These are phyloP conservation scores for Scolopax bukidnonensis DNA, from an alignment of 2,797 vertebrate species.

Conservation along the genomic window DNA sequence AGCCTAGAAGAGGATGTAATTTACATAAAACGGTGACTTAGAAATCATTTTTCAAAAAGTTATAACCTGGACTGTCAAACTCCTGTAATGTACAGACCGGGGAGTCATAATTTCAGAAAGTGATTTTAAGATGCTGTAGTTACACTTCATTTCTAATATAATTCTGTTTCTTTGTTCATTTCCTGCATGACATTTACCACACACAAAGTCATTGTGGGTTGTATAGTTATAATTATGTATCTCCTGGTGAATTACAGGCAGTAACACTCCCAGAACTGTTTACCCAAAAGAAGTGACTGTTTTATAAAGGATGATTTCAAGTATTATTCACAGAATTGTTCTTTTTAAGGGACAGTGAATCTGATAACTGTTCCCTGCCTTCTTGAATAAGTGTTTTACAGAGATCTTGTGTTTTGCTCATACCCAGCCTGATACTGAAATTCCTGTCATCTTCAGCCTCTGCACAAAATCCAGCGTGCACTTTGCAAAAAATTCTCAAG, in stretches of 20 bases:
- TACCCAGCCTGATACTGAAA: neutral
- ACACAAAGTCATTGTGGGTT: neutral
- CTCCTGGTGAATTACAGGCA: neutral
- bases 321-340: neutral
- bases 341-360: neutral
- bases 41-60: slow-evolving; percentile 35
- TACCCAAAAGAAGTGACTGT: neutral
- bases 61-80: slow-evolving; percentile 15
- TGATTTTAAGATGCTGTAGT: slow-evolving; percentile 21
- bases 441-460: neutral
- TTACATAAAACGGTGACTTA: slow-evolving; percentile 36
- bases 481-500: slow-evolving; percentile 8
- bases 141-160: slow-evolving; percentile 31
- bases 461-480: neutral
- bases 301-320: slow-evolving; percentile 3
- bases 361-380: neutral
- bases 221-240: slow-evolving; percentile 22
- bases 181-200: slow-evolving; percentile 50
- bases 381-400: neutral
- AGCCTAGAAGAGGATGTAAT: neutral
- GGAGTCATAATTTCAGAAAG: slow-evolving; percentile 14
- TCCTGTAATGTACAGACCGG: neutral
- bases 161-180: slow-evolving; percentile 53
- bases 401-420: neutral
- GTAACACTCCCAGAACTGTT: slow-evolving; percentile 12